Base-by-base conservation (phyloP, 1,140 invertebrate species). In the Drosophila subpulchrella region DNA sequence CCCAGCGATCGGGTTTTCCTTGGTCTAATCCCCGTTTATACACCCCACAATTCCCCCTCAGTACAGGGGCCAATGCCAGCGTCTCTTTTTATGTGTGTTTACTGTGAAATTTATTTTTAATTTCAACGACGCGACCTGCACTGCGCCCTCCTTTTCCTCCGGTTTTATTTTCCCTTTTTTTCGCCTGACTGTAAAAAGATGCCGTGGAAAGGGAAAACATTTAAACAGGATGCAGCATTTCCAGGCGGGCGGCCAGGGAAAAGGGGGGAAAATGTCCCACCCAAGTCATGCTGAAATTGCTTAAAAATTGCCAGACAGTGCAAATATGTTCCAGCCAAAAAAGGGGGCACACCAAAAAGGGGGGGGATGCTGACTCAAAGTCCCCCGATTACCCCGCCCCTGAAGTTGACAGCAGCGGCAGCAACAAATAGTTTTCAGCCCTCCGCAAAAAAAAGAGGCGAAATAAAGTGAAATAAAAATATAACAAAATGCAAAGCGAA, bases 41-140 rank as follows among this genome's bases (percentile, higher is more conserved):
- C 0, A 6, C 30, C 30, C 54, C 24, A 27, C 17, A 42, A 10
- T 30, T 39, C 56, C 32, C 17, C 13, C 46, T 27, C 30, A 13
- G 24, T 27, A 10, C 41, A 38, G 41, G n/a, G 61, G 41, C 47
- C 48, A 62, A 62, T 46, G 55, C 41, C 39, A 70, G 57, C 83
- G 78, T 86, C 66, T 67, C 70, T 65, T 86, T 88, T 88, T 86
- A 86, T 86, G 80, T 86, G 84, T 86, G 83, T 86, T 86, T 88
- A 86, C 83, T 86, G 83, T 86, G 79, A 86, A 86, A 86, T 86
- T 83, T 86, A 86, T 86, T 86, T 86, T 86, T 86, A 86, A 86
- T 86, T 86, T 88, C 68, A 83, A 76, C 79, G 83, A 86, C 79
- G 75, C 79, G 78, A 41, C 51, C 67, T 41, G 41, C 32, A n/a